phyloP scores from a whole-genome alignment of 35 echinoderm and acorn worm species.

The Apostichopus californicus region DNA sequence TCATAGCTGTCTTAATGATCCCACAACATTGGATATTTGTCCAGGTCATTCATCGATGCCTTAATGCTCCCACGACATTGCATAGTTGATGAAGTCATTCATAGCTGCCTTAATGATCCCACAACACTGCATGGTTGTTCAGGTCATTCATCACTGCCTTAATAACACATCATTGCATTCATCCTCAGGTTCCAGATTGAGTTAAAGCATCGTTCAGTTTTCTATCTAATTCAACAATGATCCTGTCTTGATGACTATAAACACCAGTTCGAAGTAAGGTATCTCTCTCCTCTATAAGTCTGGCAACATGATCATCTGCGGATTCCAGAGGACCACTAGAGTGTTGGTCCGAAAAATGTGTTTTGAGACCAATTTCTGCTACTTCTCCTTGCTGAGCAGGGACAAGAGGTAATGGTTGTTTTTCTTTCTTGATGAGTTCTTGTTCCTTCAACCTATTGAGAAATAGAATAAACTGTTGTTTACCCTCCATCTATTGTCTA shows the following conservation, averaged over 20 bases:
- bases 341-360: background rate
- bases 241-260: slow-evolving; percentile 92
- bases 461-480: background rate
- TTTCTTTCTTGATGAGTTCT: slow-evolving; percentile 19
- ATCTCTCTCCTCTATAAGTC: slow-evolving; percentile 94
- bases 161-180: no score
- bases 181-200: slow-evolving; percentile 34
- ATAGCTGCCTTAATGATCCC: no score
- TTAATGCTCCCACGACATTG: no score
- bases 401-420: background rate
- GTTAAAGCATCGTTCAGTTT: slow-evolving; percentile 82
- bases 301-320: slow-evolving; percentile 75
- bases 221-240: slow-evolving; percentile 87
- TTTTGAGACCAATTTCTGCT: background rate
- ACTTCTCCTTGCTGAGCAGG: background rate
- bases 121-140: no score
- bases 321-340: background rate
- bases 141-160: no score
- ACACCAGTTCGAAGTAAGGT: slow-evolving; percentile 89
- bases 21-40: no score
- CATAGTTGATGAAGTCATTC: no score
- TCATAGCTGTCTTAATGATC: no score
- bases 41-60: no score
- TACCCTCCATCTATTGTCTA: no score
- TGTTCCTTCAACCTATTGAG: slow-evolving; percentile 36